These are phyloP conservation scores for Buteo buteo DNA, from an alignment of 2,113 vertebrate genomes.

Conservation along the genomic window DNA sequence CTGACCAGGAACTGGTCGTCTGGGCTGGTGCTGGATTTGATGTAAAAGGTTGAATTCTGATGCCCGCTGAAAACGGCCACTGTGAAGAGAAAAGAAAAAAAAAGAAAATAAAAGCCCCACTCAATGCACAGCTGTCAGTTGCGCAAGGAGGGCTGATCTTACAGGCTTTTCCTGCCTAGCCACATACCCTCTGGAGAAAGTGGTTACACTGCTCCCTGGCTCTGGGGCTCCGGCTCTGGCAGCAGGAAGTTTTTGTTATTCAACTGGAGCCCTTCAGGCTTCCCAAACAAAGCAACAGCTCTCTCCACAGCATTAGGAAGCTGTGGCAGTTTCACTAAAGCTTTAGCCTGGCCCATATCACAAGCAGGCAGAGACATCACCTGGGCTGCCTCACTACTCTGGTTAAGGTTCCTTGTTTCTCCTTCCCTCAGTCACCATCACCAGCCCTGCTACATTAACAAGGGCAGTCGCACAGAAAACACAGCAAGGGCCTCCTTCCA, in stretches of 20 bases:
- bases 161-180: conserved; percentile 39
- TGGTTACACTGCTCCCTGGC: not conserved
- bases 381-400: not conserved
- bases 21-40: conserved; percentile 91
- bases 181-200: conserved; percentile 15
- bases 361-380: not conserved
- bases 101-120: not conserved
- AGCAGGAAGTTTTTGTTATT: not conserved
- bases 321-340: not conserved
- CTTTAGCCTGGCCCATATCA: not conserved
- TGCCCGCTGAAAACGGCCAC: conserved; percentile 89
- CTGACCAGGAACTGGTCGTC: conserved; percentile 94
- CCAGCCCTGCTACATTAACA: rapidly evolving
- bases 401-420: not conserved
- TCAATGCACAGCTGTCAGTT: not conserved
- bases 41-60: conserved; percentile 93
- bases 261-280: not conserved
- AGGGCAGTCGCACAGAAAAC: rapidly evolving
- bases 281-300: not conserved
- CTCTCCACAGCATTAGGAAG: not conserved
- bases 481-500: not conserved
- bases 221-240: not conserved
- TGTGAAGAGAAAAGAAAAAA: conserved; percentile 53
- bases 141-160: not conserved
- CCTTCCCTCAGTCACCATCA: rapidly evolving